Percentiles rank a stretch among this genome's conserved stretches.
Conservation (phyloP, 2,888 invertebrate genomes). For the Drosophila cyrtoloma region DNA sequence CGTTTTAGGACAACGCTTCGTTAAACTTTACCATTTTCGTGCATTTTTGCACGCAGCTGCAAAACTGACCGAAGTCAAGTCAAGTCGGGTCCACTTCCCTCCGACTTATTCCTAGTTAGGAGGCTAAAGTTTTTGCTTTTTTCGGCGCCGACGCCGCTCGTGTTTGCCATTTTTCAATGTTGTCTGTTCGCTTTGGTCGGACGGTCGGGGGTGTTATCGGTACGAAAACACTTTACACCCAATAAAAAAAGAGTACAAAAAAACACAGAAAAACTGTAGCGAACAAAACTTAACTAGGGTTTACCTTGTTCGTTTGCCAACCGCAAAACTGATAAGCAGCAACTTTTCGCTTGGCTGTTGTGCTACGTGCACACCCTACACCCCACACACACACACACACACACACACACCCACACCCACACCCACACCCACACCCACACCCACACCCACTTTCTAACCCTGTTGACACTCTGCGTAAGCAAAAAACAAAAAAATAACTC, state of each 20-base stretch:
- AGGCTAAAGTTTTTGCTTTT: slow-evolving; percentile 43
- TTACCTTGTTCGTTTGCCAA: slow-evolving; percentile 58
- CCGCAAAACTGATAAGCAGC: slow-evolving; percentile 67
- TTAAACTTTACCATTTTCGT: slow-evolving; percentile 69
- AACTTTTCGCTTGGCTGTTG: slow-evolving; percentile 41
- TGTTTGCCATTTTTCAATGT: slow-evolving; percentile 66
- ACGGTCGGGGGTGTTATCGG: slow-evolving; percentile 55
- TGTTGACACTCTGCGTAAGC: slow-evolving; percentile 40
- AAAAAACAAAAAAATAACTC: slow-evolving; percentile 8
- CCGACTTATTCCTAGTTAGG: slow-evolving; percentile 12
- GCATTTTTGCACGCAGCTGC: slow-evolving; percentile 61
- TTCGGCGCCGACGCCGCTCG: slow-evolving; percentile 24
- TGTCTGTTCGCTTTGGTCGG: slow-evolving; percentile 40
- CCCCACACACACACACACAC: background rate
- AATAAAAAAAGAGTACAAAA: slow-evolving; percentile 53
- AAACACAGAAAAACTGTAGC: slow-evolving; percentile 18
- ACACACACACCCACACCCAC: background rate
- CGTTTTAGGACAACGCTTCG: slow-evolving; percentile 65
- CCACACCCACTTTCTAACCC: slow-evolving; percentile 12
- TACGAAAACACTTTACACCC: slow-evolving; percentile 72
- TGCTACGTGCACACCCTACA: slow-evolving; percentile 29
- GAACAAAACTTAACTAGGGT: slow-evolving; percentile 57
- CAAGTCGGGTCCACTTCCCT: background rate
- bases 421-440: background rate
- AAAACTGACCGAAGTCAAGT: slow-evolving; percentile 20